Evolutionary conservation across 2,113 vertebrate species (phyloP).

Genomic region (Oxygymnocypris stewartii): DNA sequence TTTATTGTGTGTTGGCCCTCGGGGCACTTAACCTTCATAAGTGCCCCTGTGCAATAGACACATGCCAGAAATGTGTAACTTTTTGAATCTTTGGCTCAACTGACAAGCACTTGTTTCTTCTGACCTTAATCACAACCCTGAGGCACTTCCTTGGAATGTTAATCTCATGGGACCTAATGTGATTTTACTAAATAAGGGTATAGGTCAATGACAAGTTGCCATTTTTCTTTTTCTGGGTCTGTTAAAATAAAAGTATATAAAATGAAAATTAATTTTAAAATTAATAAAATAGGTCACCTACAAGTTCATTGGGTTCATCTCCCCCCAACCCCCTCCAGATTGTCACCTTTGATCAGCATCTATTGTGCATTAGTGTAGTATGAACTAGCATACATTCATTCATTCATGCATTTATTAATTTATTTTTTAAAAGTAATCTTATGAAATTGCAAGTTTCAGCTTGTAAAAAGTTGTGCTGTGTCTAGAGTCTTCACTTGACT

Average conservation of each 20-base stretch:
- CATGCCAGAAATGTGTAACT: conserved; percentile 22
- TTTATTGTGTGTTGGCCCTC: conserved; percentile 57
- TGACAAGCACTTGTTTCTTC: not conserved
- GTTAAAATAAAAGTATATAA: not conserved
- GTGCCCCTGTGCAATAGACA: conserved; percentile 3
- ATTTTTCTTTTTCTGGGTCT: not conserved
- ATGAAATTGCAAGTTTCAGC: too few species aligned
- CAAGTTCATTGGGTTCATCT: not conserved
- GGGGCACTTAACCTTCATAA: conserved; percentile 66
- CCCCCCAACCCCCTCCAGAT: too few species aligned
- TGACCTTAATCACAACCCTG: not conserved
- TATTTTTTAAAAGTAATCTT: too few species aligned
- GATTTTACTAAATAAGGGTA: not conserved
- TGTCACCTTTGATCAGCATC: not conserved
- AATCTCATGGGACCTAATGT: not conserved
- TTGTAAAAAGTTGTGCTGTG: too few species aligned
- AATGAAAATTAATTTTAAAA: too few species aligned
- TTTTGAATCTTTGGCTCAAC: not conserved
- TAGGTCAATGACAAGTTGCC: not conserved
- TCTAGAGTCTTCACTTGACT: too few species aligned
- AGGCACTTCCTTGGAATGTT: not conserved
- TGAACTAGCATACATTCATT: too few species aligned
- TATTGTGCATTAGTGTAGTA: too few species aligned
- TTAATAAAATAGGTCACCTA: too few species aligned
- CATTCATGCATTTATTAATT: too few species aligned